phyloP scores from a whole-genome alignment of 2,888 invertebrate genomes.

The Tryphoninae sp. region DNA sequence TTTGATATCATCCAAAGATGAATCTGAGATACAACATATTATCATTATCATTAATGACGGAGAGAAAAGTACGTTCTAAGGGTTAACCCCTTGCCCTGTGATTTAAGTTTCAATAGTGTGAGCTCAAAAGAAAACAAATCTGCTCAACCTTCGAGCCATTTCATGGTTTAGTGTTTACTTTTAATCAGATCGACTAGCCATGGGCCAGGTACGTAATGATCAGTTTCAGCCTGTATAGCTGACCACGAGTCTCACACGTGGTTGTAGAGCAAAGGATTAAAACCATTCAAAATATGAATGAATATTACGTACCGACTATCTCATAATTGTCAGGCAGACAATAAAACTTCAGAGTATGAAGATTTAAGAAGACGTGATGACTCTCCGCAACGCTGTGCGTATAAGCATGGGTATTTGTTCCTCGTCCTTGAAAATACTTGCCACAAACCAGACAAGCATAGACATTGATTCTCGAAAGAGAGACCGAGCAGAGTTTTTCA shows the following conservation, averaged over 20 bases:
- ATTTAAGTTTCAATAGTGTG: no score
- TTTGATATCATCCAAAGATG: constrained; percentile 98
- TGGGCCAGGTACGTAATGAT: no score
- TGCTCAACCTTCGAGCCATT: no score
- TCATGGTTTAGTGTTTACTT: no score
- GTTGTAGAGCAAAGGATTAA: not conserved
- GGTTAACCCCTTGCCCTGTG: no score
- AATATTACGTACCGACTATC: constrained; percentile 90
- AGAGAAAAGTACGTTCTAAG: not conserved
- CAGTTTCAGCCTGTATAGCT: no score
- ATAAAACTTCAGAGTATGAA: constrained; percentile 98
- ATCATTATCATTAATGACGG: constrained; percentile 21
- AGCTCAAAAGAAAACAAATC: no score
- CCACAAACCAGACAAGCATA: constrained; percentile 99
- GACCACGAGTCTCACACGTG: no score
- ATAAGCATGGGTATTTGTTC: constrained; percentile 99
- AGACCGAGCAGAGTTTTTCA: constrained; percentile 99
- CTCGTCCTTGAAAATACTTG: constrained; percentile 98
- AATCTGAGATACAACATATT: constrained; percentile 84
- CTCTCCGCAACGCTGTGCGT: constrained; percentile 99
- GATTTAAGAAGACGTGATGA: constrained; percentile 98
- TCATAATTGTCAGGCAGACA: constrained; percentile 99
- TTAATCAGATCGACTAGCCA: no score
- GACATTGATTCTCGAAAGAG: constrained; percentile 98
- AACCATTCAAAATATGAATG: not conserved